Evolutionary conservation across 1,140 invertebrate species (phyloP), one percentile per base, ranked within the genome.

Genomic region (Papilio machaon): DNA sequence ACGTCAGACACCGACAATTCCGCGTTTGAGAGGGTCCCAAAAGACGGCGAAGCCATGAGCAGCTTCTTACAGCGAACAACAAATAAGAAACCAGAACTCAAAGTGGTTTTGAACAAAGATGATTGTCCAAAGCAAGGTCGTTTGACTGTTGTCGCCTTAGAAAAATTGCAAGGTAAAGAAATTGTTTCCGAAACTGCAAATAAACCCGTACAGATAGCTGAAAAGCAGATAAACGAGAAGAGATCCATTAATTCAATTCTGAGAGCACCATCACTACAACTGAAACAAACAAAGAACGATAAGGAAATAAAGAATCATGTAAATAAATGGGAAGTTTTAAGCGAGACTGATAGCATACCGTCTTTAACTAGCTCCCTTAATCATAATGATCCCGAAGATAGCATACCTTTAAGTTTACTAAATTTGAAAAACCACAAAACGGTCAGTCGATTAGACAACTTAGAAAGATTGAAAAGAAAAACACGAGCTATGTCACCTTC

Each of bases 1-100:
- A 91, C 90, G 70, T 94, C 92, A 54, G 92, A 92, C 60, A 90
- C 89, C 17, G 90, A 94, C 80, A 94, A 95, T 84, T 94, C 94
- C 30, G 92, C 91, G 10, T 96, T 96, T 88, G 96, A 96, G 86
- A 95, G 96, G 83, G 96, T 96, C 10, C 96, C 96, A 0, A 95
- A 95, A 90, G 92, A 95, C 35, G 96, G 96, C 9, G 96, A 97
- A 90, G 95, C 96, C 52, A 95, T 95, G 82, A 95, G 95, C 54
- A 96, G 95, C 76, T 96, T 97, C 89, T 89, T 96, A 73, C 95
- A 96, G 91, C 91, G 96, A 43, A 96, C 95, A 10, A 92, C 87
- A 64, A 87, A 82, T 80, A 94, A 90, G 67, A 95, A 94, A 86
- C 87, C 91, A 6, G 95, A 95, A 83, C 87, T 95, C 0, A 95